Conservation (phyloP, 2,113 vertebrate genomes). For the Glareola pratincola region DNA sequence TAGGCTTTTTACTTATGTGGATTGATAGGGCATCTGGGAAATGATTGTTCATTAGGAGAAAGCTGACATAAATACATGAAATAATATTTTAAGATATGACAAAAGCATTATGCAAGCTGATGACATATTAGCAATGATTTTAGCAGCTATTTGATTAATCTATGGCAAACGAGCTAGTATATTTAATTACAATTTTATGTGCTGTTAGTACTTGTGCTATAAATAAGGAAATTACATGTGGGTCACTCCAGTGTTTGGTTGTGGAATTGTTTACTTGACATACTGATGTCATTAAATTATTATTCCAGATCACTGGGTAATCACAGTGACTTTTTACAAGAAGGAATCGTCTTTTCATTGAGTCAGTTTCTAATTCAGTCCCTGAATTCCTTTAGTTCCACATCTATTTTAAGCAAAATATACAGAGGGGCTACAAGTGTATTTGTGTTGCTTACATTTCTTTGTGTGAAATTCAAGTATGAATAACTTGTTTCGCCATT, state of each 20-base stretch:
- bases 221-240: constrained; percentile 1
- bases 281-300: constrained; percentile 28
- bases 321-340: not conserved
- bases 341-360: constrained; percentile 2
- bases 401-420: constrained; percentile 34
- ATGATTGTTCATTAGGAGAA: not conserved
- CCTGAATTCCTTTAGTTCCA: not conserved
- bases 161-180: not conserved
- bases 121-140: constrained; percentile 33
- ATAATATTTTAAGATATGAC: constrained; percentile 11
- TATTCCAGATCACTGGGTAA: constrained; percentile 32
- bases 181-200: not conserved
- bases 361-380: constrained; percentile 39
- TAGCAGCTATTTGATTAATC: constrained; percentile 3
- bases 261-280: not conserved
- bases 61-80: not conserved
- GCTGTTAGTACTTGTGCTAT: not conserved
- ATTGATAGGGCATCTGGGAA: not conserved
- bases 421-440: not conserved
- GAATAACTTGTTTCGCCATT: not conserved
- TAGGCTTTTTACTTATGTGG: not conserved
- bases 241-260: not conserved
- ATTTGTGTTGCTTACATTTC: not conserved
- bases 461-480: not conserved
- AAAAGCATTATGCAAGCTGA: constrained; percentile 25